A percentile compares a stretch with the other conserved stretches of the same genome.
phyloP scores from a whole-genome alignment of 2,113 vertebrate genomes.

The Rhadina sibilatrix region DNA sequence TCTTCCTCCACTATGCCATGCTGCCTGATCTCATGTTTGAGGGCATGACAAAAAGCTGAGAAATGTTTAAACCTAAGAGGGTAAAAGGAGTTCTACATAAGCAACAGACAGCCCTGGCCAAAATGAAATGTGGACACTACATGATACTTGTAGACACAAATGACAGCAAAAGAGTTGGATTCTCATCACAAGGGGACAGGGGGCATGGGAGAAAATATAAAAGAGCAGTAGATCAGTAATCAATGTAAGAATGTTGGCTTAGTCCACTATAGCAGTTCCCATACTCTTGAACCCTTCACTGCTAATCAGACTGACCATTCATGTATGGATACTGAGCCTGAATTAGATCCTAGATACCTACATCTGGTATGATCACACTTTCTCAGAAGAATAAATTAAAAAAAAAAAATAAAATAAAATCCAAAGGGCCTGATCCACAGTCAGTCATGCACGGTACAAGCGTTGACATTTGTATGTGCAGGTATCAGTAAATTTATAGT shows the following conservation, averaged over 20 bases:
- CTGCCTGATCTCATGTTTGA: background rate
- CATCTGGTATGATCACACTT: background rate
- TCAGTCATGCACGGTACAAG: background rate
- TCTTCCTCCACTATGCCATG: background rate
- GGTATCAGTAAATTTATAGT: background rate
- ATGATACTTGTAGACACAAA: background rate
- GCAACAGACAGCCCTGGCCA: background rate
- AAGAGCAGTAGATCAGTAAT: background rate
- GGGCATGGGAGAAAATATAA: background rate
- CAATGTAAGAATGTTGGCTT: background rate
- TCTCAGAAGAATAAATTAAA: background rate
- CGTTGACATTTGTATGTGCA: fast-evolving
- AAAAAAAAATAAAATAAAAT: background rate
- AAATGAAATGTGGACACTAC: background rate
- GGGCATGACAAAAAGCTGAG: background rate
- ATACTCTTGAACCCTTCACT: background rate
- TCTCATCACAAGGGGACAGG: background rate
- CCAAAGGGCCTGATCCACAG: background rate
- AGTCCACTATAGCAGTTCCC: background rate
- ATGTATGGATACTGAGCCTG: background rate
- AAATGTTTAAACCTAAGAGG: background rate
- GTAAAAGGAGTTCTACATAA: background rate
- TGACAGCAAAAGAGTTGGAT: background rate
- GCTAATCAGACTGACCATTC: background rate
- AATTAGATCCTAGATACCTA: background rate